phyloP scores from a whole-genome alignment of 2,888 invertebrate species.

The Oasisia sp. region DNA sequence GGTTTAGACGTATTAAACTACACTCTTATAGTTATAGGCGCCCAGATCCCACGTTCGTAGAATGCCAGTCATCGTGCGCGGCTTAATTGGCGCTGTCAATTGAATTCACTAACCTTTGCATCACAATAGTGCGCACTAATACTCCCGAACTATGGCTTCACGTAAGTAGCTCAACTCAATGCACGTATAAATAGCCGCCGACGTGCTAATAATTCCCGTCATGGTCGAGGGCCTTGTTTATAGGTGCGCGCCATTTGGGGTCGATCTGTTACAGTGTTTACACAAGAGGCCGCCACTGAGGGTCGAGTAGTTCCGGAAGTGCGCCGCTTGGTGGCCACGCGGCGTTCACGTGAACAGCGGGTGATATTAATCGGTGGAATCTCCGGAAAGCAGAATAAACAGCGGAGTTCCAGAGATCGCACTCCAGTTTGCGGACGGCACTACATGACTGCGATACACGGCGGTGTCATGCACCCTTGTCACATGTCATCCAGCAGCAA shows the following conservation, averaged over 20 bases:
- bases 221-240: background rate
- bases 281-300: background rate
- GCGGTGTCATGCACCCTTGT: background rate
- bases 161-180: background rate
- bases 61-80: background rate
- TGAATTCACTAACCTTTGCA: background rate
- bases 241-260: background rate
- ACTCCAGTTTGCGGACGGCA: background rate
- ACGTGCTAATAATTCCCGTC: background rate
- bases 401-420: background rate
- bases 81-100: background rate
- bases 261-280: background rate
- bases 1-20: too few relatives aligned
- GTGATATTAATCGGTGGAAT: background rate
- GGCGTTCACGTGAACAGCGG: constrained; percentile 2
- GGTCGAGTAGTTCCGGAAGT: background rate
- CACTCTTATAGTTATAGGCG: background rate
- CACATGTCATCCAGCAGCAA: background rate
- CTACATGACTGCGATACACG: background rate
- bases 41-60: background rate
- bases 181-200: background rate
- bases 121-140: background rate
- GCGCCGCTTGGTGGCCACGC: background rate
- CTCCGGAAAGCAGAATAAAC: background rate
- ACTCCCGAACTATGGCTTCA: background rate